These are phyloP conservation scores for Squalus acanthias DNA, from an alignment of 2,797 vertebrate species.

Conservation along the genomic window DNA sequence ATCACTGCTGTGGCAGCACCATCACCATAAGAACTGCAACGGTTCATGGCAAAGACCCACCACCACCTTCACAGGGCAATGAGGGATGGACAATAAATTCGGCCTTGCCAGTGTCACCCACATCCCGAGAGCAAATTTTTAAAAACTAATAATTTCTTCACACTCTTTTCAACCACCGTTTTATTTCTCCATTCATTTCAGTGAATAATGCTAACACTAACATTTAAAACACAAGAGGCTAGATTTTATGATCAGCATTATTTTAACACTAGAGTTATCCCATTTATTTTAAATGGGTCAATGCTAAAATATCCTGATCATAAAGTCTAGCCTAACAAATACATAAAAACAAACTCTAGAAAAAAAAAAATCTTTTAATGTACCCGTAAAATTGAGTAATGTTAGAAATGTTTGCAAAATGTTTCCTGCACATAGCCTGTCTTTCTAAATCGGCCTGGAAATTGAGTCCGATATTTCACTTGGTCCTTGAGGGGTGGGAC, in stretches of 20 bases:
- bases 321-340: neutral
- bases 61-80: neutral
- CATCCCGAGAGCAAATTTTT: neutral
- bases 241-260: neutral
- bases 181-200: neutral
- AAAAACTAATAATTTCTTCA: neutral
- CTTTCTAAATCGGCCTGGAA: neutral
- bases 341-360: neutral
- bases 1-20: neutral
- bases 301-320: neutral
- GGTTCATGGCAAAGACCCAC: neutral
- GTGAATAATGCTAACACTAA: neutral
- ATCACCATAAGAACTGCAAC: neutral
- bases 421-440: neutral
- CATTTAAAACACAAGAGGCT: neutral
- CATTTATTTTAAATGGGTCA: neutral
- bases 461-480: neutral
- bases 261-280: neutral
- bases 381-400: neutral
- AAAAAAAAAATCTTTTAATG: neutral
- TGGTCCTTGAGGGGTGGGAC: neutral
- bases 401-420: neutral
- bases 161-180: neutral
- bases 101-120: neutral
- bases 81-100: neutral